Evolutionary conservation across 2,797 vertebrate species (phyloP).

Genomic region (Tolypeutes matacus): DNA sequence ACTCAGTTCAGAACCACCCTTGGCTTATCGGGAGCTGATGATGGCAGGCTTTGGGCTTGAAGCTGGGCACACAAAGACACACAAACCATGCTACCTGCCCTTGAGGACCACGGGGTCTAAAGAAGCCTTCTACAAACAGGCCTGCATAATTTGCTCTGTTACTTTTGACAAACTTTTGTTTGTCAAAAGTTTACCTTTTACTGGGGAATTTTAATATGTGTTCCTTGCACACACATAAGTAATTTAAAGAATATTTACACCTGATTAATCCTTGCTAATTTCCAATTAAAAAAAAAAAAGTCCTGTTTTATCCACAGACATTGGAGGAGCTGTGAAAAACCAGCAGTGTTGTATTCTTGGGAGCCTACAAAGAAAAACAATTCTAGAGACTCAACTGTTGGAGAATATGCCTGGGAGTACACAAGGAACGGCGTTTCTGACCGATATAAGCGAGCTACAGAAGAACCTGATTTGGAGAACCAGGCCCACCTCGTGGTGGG

Average conservation of each 20-base stretch:
- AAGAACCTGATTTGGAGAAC: background rate
- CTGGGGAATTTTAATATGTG: background rate
- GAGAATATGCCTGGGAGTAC: background rate
- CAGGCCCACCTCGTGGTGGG: background rate
- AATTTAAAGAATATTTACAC: background rate
- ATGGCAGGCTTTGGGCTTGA: background rate
- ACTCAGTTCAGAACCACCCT: background rate
- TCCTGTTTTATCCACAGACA: background rate
- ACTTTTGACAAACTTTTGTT: too few relatives aligned
- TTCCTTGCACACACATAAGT: background rate
- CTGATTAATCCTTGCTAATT: background rate
- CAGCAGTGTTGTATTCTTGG: background rate
- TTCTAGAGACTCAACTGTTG: background rate
- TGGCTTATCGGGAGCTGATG: background rate
- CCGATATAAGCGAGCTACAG: background rate
- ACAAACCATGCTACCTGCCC: background rate
- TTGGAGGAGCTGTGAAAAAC: background rate
- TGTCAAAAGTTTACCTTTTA: background rate
- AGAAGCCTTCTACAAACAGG: background rate
- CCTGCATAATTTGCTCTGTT: background rate
- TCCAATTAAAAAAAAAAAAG: background rate
- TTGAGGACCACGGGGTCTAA: background rate
- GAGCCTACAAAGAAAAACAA: background rate
- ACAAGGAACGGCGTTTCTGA: background rate
- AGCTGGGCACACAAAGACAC: background rate